These are phyloP conservation scores for Ophiodon elongatus DNA, from an alignment of 2,113 vertebrate genomes.

Conservation along the genomic window DNA sequence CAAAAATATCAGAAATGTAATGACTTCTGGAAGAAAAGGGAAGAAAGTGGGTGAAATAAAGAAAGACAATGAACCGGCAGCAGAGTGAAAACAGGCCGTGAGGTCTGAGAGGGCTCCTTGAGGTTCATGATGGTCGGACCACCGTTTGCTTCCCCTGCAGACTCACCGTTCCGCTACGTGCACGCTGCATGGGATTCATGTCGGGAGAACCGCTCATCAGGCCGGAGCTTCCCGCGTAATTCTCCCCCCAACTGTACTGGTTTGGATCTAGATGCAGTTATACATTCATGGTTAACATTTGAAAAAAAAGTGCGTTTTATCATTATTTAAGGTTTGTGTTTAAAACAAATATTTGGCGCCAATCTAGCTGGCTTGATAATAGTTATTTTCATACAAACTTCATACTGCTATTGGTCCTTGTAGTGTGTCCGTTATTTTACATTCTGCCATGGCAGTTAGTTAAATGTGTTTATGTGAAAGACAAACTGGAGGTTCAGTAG, in stretches of 20 bases:
- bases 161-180: constrained; percentile 96
- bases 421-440: too few species aligned
- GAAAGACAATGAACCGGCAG: background rate
- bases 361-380: too few species aligned
- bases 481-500: background rate
- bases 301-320: background rate
- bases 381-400: too few species aligned
- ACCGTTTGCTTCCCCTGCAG: too few species aligned
- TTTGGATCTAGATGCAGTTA: constrained; percentile 89
- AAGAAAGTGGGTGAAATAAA: background rate
- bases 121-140: background rate
- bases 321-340: background rate
- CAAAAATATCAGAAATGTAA: background rate
- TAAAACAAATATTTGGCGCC: too few species aligned
- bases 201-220: constrained; percentile 96
- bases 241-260: constrained; percentile 98
- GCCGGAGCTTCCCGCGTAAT: constrained; percentile 97
- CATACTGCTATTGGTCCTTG: too few species aligned
- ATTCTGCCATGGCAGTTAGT: background rate
- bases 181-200: constrained; percentile 91
- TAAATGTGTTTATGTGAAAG: background rate
- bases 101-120: background rate
- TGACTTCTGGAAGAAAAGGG: background rate
- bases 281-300: background rate
- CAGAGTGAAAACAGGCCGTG: background rate